These are phyloP conservation scores for Taphrorychus bicolor DNA, from an alignment of 2,888 invertebrate species.

Conservation along the genomic window DNA sequence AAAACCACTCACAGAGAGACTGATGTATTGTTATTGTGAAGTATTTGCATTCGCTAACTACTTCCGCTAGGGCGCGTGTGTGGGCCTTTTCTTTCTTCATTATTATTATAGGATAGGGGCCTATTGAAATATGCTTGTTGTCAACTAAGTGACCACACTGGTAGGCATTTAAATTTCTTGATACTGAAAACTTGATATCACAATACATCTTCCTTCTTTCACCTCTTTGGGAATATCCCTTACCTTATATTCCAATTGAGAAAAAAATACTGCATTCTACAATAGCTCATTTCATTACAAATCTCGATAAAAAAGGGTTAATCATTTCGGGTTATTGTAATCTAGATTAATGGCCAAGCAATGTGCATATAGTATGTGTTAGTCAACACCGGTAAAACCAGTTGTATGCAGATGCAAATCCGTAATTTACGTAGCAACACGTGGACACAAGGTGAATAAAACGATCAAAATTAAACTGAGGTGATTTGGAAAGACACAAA, in stretches of 20 bases:
- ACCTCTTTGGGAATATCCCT: too few species aligned
- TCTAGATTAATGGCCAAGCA: constrained; percentile 10
- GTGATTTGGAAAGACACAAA: background rate
- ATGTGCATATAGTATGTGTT: constrained; percentile 13
- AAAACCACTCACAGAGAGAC: constrained; percentile 21
- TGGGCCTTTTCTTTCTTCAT: constrained; percentile 33
- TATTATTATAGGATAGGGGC: too few species aligned
- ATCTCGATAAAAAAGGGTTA: too few species aligned
- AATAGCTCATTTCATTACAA: too few species aligned
- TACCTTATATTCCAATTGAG: too few species aligned
- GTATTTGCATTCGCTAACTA: constrained; percentile 47
- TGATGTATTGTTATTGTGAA: constrained; percentile 32
- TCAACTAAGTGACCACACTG: too few species aligned
- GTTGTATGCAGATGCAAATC: constrained; percentile 22
- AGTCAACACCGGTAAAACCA: constrained; percentile 12
- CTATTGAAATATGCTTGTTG: constrained; percentile 1
- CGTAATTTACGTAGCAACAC: constrained; percentile 7
- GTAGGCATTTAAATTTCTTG: too few species aligned
- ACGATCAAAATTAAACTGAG: background rate
- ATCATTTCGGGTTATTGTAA: too few species aligned
- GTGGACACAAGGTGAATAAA: constrained; percentile 8
- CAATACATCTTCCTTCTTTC: too few species aligned
- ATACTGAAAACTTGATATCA: too few species aligned
- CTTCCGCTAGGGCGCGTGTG: constrained; percentile 45
- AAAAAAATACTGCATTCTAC: too few species aligned